Conservation (phyloP, 1,140 invertebrate genomes). For the Laodelphax striatellus region DNA sequence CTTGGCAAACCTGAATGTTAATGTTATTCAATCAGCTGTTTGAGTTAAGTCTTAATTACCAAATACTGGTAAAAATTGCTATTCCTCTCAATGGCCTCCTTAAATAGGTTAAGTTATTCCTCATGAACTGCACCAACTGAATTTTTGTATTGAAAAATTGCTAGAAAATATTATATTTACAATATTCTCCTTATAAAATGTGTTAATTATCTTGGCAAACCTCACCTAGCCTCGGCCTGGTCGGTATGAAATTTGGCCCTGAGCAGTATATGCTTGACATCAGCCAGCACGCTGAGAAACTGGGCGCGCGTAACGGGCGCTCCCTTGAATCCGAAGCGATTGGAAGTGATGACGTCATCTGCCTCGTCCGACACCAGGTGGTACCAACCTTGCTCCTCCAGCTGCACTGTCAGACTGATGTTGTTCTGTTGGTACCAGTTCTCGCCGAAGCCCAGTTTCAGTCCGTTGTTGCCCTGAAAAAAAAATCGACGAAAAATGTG, state of each 20-base stretch:
- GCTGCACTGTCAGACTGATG: conserved; percentile 43
- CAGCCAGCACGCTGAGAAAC: conserved; percentile 72
- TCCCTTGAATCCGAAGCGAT: conserved; percentile 44
- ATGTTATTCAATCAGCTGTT: too few relatives aligned
- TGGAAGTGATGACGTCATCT: neutral
- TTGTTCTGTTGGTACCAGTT: conserved; percentile 45
- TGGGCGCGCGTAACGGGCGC: conserved; percentile 56
- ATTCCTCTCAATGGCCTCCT: too few relatives aligned
- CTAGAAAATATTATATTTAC: too few relatives aligned
- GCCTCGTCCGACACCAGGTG: conserved; percentile 44
- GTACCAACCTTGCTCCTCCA: conserved; percentile 65
- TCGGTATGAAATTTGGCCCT: conserved; percentile 88
- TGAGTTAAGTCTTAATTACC: too few relatives aligned
- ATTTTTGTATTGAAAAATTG: too few relatives aligned
- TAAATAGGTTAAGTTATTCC: too few relatives aligned
- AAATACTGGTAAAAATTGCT: too few relatives aligned
- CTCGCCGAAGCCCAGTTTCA: conserved; percentile 59
- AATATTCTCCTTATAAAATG: too few relatives aligned
- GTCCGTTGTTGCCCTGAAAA: conserved; percentile 46
- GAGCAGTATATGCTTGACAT: conserved; percentile 69
- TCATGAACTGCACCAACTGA: too few relatives aligned
- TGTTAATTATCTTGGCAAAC: neutral
- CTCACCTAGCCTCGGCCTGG: conserved; percentile 74
- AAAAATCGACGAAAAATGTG: neutral
- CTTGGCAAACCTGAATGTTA: conserved; percentile 22